Base-by-base conservation (phyloP, 2,888 invertebrate genomes). In the Rotaria sp. region DNA sequence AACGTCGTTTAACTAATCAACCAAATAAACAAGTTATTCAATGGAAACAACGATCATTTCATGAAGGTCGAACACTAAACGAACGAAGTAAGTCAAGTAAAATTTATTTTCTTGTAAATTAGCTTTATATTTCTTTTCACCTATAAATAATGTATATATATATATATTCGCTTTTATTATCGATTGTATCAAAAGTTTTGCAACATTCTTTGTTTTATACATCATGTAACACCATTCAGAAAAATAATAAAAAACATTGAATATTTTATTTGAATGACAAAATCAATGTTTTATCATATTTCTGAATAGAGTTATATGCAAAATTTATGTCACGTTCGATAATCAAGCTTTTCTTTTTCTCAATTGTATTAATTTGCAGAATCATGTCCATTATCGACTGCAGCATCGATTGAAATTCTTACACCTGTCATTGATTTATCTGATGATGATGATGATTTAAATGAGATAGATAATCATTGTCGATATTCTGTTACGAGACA, bases 21-120 rank as follows among this genome's bases (percentile, higher is more conserved):
- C 67, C 67, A 4, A 67, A 67, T 67, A n/a, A 67, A 67, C 67
- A 67, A 35, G 11, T 26, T 15, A 15, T 67, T 30, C 67, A 67
- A n/a, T 67, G 67, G 67, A 67, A 67, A 67, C 67, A 67, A 67
- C 67, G 67, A 30, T 67, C 67, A 30, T 67, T 67, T 67, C 67
- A 67, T 67, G 67, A 67, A 15, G 11, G 30, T 67, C 67, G 35
- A 24, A 52, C 52, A 24, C 11, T 30, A 4, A 35, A 35, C 4
- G 67, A 67, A n/a, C n/a, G 67, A 67, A 67, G 67, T 67, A 67
- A 67, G 30, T 52, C 15, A 15, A 13, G 15, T 50, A 15, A 15
- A 0, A 15, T 50, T 50, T 50, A 41, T 15, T 2, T 15, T 13
- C 2, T 50, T 50, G 45, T 13, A 3, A 15, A 13, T 50, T 50